These are phyloP conservation scores for Rhinolophus ferrumequinum DNA, from an alignment of 2,113 vertebrate genomes.

Conservation along the genomic window DNA sequence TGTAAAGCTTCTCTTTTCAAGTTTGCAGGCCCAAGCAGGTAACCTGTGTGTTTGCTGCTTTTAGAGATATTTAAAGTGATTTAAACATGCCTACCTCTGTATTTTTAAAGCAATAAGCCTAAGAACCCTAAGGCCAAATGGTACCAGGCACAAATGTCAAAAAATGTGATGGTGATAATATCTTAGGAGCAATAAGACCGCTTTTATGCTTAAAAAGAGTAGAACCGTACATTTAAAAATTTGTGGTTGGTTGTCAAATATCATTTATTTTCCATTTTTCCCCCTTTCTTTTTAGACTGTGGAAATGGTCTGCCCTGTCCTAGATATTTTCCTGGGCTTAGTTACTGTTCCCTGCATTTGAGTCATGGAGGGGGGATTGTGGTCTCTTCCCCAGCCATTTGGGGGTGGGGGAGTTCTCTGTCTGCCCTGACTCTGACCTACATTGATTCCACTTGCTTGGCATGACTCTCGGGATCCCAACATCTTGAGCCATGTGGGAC, in stretches of 20 bases:
- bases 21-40: conserved; percentile 64
- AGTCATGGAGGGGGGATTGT: not conserved
- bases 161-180: conserved; percentile 48
- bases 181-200: conserved; percentile 48
- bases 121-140: conserved; percentile 54
- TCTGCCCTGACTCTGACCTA: conserved; percentile 57
- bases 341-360: not conserved
- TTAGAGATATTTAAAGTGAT: conserved; percentile 65
- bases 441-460: conserved; percentile 69
- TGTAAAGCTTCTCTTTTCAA: conserved; percentile 52
- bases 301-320: conserved; percentile 43
- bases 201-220: conserved; percentile 55
- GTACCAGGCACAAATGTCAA: conserved; percentile 61
- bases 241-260: conserved; percentile 63
- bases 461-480: not conserved
- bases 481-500: conserved; percentile 57
- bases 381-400: conserved; percentile 11
- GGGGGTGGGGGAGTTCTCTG: not conserved
- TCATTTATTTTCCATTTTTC: not conserved
- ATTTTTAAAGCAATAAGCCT: conserved; percentile 62
- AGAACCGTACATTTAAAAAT: conserved; percentile 24
- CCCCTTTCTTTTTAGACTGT: conserved; percentile 40
- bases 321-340: conserved; percentile 57
- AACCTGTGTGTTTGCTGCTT: conserved; percentile 51
- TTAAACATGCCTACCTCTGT: conserved; percentile 66